These are phyloP conservation scores for Caenorhabditis angaria DNA, from an alignment of 2,888 invertebrate genomes.

Conservation along the genomic window DNA sequence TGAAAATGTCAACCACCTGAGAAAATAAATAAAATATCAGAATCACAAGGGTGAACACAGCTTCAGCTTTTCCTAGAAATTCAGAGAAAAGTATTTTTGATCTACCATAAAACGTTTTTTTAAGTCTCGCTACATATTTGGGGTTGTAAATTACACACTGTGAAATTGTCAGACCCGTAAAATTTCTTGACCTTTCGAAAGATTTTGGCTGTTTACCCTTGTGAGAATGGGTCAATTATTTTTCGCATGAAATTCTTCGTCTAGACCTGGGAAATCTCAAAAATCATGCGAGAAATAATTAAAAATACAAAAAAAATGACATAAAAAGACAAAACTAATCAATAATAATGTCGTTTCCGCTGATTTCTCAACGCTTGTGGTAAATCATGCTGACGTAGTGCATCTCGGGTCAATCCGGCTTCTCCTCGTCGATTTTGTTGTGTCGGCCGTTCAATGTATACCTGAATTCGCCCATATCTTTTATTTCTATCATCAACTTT, in stretches of 20 bases:
- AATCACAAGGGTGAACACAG: too few relatives aligned
- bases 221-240: too few relatives aligned
- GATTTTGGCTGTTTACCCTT: too few relatives aligned
- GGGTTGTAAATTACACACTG: too few relatives aligned
- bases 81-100: too few relatives aligned
- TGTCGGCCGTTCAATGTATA: slow-evolving; percentile 37
- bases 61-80: too few relatives aligned
- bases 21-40: not conserved
- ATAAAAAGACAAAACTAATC: not conserved
- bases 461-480: slow-evolving; percentile 22
- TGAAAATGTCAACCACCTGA: not conserved
- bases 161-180: too few relatives aligned
- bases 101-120: too few relatives aligned
- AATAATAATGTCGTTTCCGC: slow-evolving; percentile 17
- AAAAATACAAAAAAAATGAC: not conserved
- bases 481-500: slow-evolving; percentile 14
- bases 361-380: slow-evolving; percentile 35
- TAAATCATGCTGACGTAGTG: slow-evolving; percentile 40
- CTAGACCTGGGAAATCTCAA: not conserved
- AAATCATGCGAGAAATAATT: not conserved
- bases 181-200: too few relatives aligned
- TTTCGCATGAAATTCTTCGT: too few relatives aligned
- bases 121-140: too few relatives aligned
- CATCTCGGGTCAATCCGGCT: slow-evolving; percentile 32
- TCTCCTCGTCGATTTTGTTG: not conserved